A percentile compares a stretch with the other conserved stretches of the same genome.
Conservation (phyloP, 2,113 vertebrate species). For the Lamprologus speciosus region DNA sequence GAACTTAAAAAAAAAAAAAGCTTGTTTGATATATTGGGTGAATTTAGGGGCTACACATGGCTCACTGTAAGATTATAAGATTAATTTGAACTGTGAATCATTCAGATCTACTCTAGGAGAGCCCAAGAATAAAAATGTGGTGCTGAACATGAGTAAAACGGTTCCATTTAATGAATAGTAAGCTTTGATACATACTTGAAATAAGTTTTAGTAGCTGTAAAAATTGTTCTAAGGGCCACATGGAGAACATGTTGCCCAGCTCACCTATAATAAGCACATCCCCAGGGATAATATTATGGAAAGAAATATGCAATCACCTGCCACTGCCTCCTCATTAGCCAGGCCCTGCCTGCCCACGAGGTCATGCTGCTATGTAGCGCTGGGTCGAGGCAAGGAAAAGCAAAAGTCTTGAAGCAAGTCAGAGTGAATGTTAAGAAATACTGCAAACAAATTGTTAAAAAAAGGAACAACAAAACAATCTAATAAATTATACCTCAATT, state of each 20-base stretch:
- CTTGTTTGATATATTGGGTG: neutral
- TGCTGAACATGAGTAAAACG: neutral
- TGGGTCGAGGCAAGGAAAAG: neutral
- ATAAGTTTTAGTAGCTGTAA: neutral
- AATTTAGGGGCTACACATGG: neutral
- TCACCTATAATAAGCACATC: slow-evolving; percentile 4
- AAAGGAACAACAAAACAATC: neutral
- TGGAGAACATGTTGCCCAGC: neutral
- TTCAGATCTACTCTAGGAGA: neutral
- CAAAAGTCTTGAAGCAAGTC: neutral
- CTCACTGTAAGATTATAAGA: neutral
- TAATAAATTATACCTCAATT: neutral
- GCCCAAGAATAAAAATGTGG: neutral
- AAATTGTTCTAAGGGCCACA: neutral
- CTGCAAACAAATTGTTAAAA: neutral
- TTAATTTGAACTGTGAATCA: neutral
- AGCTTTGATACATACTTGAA: neutral
- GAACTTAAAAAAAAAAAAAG: neutral
- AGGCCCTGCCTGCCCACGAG: neutral
- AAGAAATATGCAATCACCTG: neutral
- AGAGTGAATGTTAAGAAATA: neutral
- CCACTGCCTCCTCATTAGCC: slow-evolving; percentile 23
- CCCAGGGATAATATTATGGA: neutral
- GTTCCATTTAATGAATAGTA: neutral
- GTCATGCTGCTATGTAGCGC: neutral